phyloP scores from a whole-genome alignment of 2,113 vertebrate species.

The Embiotoca jacksoni region DNA sequence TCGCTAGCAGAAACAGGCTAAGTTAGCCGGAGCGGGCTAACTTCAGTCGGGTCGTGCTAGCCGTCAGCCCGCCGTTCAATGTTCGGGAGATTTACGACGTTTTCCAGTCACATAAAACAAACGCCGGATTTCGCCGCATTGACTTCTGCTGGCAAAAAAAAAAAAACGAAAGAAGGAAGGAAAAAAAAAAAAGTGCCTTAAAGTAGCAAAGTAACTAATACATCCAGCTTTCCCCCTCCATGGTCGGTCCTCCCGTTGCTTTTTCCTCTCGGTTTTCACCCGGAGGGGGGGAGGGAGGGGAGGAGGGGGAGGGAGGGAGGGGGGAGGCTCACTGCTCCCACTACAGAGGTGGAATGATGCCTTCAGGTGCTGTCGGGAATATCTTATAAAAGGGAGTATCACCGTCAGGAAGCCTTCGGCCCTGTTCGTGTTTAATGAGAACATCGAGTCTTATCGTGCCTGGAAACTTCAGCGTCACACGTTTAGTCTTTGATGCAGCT shows the following conservation, averaged over 20 bases:
- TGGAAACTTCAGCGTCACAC: too few relatives aligned
- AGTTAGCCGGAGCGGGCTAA: conserved; percentile 77
- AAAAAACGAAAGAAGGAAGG: background rate
- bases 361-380: conserved; percentile 51
- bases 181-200: background rate
- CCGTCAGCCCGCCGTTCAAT: conserved; percentile 37
- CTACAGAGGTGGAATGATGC: conserved; percentile 38
- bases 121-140: conserved; percentile 1
- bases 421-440: too few relatives aligned
- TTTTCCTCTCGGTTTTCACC: conserved; percentile 78
- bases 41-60: conserved; percentile 71
- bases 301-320: conserved; percentile 35
- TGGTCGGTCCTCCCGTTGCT: conserved; percentile 64
- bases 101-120: conserved; percentile 13
- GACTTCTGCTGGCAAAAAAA: background rate
- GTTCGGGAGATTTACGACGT: conserved; percentile 45
- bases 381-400: background rate
- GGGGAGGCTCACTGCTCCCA: conserved; percentile 17
- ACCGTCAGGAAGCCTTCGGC: too few relatives aligned
- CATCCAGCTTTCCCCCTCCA: conserved; percentile 72
- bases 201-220: conserved; percentile 47
- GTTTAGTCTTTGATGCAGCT: too few relatives aligned
- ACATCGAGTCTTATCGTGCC: too few relatives aligned
- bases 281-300: conserved; percentile 28
- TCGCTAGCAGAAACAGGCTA: conserved; percentile 66